A percentile compares a stretch with the other conserved stretches of the same genome.
Evolutionary conservation across 2,888 invertebrate species (phyloP).

Genomic region (Choreutis nemorana): DNA sequence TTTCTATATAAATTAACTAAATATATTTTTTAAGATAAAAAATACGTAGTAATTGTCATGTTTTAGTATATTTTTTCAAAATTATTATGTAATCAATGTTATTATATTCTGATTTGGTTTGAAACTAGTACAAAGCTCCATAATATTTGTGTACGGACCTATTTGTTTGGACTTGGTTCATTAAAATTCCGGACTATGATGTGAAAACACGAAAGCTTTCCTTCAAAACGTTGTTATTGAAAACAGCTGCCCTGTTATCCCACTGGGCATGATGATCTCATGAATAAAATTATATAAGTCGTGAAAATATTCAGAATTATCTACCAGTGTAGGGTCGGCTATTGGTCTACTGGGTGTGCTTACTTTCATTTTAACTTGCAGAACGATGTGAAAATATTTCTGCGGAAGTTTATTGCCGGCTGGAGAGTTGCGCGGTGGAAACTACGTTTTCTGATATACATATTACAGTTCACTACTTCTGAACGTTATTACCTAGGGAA

Average conservation of each 20-base stretch:
- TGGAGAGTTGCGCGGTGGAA: slow-evolving; percentile 44
- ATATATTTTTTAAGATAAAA: too few species aligned
- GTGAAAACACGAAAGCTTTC: slow-evolving; percentile 12
- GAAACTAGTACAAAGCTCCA: too few species aligned
- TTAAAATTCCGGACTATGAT: slow-evolving; percentile 6
- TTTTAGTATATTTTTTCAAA: too few species aligned
- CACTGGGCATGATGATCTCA: slow-evolving; percentile 35
- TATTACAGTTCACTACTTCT: too few species aligned
- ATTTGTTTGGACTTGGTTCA: too few species aligned
- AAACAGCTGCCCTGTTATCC: slow-evolving; percentile 29
- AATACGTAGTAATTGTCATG: too few species aligned
- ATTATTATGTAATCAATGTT: too few species aligned
- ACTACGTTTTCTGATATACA: too few species aligned
- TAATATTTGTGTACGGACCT: too few species aligned
- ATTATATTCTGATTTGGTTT: too few species aligned
- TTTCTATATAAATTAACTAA: too few species aligned
- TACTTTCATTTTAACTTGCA: slow-evolving; percentile 63
- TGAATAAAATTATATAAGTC: slow-evolving; percentile 55
- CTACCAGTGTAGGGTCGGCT: slow-evolving; percentile 32
- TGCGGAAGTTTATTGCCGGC: slow-evolving; percentile 53
- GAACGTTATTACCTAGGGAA: too few species aligned
- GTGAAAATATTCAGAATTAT: slow-evolving; percentile 49
- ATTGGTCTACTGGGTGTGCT: slow-evolving; percentile 55
- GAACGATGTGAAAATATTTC: slow-evolving; percentile 65
- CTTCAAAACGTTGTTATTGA: slow-evolving; percentile 27